Evolutionary conservation across 1,140 invertebrate species (phyloP).

Genomic region (Holotrichia oblita): DNA sequence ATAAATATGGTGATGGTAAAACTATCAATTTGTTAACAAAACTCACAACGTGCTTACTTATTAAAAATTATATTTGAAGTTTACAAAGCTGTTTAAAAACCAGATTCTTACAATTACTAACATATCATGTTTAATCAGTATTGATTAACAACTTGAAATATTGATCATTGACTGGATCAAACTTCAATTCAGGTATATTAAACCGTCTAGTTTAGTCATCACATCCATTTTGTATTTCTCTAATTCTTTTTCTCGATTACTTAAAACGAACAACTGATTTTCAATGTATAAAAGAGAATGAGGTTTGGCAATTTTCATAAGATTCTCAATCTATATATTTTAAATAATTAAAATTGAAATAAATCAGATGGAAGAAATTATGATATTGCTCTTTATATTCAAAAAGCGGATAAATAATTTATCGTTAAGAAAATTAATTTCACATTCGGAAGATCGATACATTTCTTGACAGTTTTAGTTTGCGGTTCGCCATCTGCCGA

Average conservation of each 20-base stretch:
- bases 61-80: no score
- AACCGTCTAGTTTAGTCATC: conserved; percentile 46
- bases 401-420: conserved; percentile 48
- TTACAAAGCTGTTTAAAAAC: no score
- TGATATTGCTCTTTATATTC: conserved; percentile 51
- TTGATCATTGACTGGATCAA: conserved; percentile 53
- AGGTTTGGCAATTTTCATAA: conserved; percentile 49
- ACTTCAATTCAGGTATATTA: conserved; percentile 45
- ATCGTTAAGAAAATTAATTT: conserved; percentile 54
- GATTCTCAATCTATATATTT: conserved; percentile 50
- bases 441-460: conserved; percentile 51
- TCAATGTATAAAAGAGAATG: conserved; percentile 51
- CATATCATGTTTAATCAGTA: background rate
- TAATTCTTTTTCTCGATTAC: conserved; percentile 53
- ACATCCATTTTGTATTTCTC: conserved; percentile 51
- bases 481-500: conserved; percentile 40
- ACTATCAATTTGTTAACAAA: no score
- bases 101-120: no score
- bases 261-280: conserved; percentile 55
- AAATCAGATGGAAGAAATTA: conserved; percentile 56
- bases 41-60: no score
- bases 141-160: conserved; percentile 51
- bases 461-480: conserved; percentile 43
- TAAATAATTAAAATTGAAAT: conserved; percentile 52
- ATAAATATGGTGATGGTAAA: no score